Evolutionary conservation across 2,113 vertebrate species (phyloP).

Genomic region (Bostrychus sinensis): DNA sequence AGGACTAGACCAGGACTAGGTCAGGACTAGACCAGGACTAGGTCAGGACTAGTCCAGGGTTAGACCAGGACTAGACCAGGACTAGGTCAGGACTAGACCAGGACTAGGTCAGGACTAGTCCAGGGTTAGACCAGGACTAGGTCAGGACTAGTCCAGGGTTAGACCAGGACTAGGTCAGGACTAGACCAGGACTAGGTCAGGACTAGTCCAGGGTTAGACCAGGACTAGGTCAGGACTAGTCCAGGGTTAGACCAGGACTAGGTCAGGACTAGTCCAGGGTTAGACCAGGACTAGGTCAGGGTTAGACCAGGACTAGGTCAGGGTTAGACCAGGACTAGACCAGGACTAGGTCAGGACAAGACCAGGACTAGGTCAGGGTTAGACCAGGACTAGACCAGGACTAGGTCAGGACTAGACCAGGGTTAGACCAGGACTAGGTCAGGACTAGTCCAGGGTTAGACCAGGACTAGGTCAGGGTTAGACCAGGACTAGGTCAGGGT

Average conservation of each 20-base stretch:
- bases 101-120: not conserved
- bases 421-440: not conserved
- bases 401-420: not conserved
- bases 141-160: not conserved
- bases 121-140: not conserved
- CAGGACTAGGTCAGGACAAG: not conserved
- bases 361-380: too few species aligned
- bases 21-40: not conserved
- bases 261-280: not conserved
- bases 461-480: not conserved
- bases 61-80: not conserved
- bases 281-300: not conserved
- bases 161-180: not conserved
- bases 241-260: not conserved
- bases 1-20: not conserved
- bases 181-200: not conserved
- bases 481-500: not conserved
- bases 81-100: slow-evolving; percentile 13
- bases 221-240: slow-evolving; percentile 13
- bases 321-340: not conserved
- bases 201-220: not conserved
- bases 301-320: too few species aligned
- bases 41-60: not conserved
- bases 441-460: not conserved
- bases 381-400: slow-evolving; percentile 4